Evolutionary conservation across 2,888 invertebrate genomes (phyloP), one percentile per base, ranked within the genome.

Genomic region (Clepsis dumicolana): DNA sequence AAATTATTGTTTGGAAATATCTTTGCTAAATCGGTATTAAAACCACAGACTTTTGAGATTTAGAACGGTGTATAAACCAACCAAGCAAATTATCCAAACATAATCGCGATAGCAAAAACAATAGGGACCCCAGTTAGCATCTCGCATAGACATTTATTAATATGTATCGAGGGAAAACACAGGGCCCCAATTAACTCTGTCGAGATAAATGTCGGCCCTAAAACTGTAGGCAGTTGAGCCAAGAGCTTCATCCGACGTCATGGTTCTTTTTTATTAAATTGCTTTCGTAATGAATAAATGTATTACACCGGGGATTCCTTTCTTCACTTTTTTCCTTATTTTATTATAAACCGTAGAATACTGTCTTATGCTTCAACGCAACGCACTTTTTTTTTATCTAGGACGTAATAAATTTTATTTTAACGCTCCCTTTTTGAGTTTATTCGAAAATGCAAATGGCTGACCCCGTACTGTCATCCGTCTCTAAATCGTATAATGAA

Each of bases 251-350:
- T 80, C 71, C 75, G 59, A 72, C 72, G 75, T 78, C 77, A 77
- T 73, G 74, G 76, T 73, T 74, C 75, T 73, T 80, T 80, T 86
- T 86, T 81, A 87, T 87, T 88, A 88, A 89, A 88, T 89, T 89
- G 85, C 86, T 86, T 86, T 81, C 81, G 77, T 88, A 87, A 89
- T 87, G 88, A 89, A 89, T 90, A 89, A 90, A 90, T 88, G 87
- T 89, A 88, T 87, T 87, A 87, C 89, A 86, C 84, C 59, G 74
- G 87, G 85, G 86, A 88, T 85, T 82, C 76, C 77, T 84, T 80
- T 83, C 80, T 82, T 80, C 80, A 83, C 81, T 83, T 87, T 85
- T 78, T 78, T 79, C 77, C 80, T 81, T 81, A 80, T 85, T 88
- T 87, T 86, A 85, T 89, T 85, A 87, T 88, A 81, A 87, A 83